phyloP scores from a whole-genome alignment of 2,113 vertebrate genomes.

The Pyxicephalus adspersus region DNA sequence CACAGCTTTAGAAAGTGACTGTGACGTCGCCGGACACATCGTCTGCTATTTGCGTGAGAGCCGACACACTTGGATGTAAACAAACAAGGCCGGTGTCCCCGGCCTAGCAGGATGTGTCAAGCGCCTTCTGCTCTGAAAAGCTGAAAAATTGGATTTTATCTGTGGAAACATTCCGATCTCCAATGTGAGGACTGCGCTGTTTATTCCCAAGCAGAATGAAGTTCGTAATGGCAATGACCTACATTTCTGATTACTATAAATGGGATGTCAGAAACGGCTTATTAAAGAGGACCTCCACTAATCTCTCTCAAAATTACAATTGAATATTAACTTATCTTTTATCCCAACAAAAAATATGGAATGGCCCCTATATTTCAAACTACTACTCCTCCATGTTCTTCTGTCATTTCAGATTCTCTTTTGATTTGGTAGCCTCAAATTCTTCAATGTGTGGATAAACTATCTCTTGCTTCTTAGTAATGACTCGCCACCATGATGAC shows the following conservation, averaged over 20 bases:
- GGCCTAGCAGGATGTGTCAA: slow-evolving; percentile 24
- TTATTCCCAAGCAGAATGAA: neutral
- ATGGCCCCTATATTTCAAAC: too few species aligned
- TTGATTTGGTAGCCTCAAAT: too few species aligned
- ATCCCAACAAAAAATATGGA: too few species aligned
- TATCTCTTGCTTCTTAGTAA: too few species aligned
- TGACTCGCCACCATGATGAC: too few species aligned
- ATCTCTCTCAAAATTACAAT: too few species aligned
- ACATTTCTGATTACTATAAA: slow-evolving; percentile 18
- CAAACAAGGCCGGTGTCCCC: neutral
- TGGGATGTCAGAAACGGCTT: neutral
- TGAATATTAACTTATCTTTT: too few species aligned
- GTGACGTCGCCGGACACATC: slow-evolving; percentile 32
- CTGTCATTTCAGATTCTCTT: too few species aligned
- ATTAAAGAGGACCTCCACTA: too few species aligned
- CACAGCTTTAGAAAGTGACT: slow-evolving; percentile 34
- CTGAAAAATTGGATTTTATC: slow-evolving; percentile 38
- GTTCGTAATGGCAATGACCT: slow-evolving; percentile 19
- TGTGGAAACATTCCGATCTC: slow-evolving; percentile 9
- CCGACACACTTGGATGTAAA: slow-evolving; percentile 28
- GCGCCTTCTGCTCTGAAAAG: neutral
- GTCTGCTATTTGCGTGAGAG: slow-evolving; percentile 45
- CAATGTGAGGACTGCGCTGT: neutral
- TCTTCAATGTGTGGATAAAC: too few species aligned
- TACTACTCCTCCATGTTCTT: too few species aligned